Base-by-base conservation (phyloP, 1,140 invertebrate species). In the Drosophila ercepeae region DNA sequence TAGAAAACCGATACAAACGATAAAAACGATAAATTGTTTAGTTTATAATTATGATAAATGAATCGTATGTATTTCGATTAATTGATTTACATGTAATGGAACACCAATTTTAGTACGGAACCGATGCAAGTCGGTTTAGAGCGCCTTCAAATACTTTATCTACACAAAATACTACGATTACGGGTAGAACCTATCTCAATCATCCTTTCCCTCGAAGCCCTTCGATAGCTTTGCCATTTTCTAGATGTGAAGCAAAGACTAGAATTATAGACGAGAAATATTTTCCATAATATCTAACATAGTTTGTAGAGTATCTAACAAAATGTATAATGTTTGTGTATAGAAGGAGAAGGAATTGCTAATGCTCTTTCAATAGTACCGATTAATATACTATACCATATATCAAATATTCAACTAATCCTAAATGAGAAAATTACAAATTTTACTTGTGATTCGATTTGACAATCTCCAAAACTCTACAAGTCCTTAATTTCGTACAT, bases 361-460 rank as follows among this genome's bases (percentile, higher is more conserved):
- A 70, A 70, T 41, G 68, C 57, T 54, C 57, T 25, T 73, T 73
- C 69, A 51, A 72, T 72, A 76, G 44, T 59, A 61, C 27, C 50
- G 32, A 59, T 42, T 64, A 39, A 75, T 32, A 44, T 60, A 64
- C 27, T 42, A 71, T 34, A n/a, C 44, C 70, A 29, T 48, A 32
- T 44, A 67, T 44, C n/a, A 45, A 21, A 65, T 44, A 63, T 32
- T 25, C 58, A 34, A 67, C 23, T 67, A 44, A 32, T 64, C 29
- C 48, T 68, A 44, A 55, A 59, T 64, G 53, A 53, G 39, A 77
- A 77, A 88, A 68, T 72, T 83, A 49, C 41, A 68, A 78, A 78
- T 89, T 88, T 82, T 75, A 83, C 69, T 83, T 83, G 83, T 89
- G 89, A 90, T 90, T 90, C 89, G 70, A 90, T 90, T 90, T 74